These are phyloP conservation scores for Aldabrachelys gigantea DNA, from an alignment of 2,113 vertebrate genomes.

Conservation along the genomic window DNA sequence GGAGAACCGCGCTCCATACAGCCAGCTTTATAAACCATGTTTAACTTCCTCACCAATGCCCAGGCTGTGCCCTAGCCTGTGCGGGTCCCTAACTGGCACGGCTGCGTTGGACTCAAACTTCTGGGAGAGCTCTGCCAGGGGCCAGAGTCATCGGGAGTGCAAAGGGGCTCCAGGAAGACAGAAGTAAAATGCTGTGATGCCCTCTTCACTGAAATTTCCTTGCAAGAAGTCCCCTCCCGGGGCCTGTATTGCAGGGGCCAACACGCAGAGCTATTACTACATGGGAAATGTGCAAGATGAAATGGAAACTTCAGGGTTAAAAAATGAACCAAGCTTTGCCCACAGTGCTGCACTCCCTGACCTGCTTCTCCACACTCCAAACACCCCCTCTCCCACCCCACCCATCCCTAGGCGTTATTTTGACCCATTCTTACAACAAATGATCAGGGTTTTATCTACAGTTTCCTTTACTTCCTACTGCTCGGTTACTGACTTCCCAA, in stretches of 20 bases:
- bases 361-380: not conserved
- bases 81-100: not conserved
- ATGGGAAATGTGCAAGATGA: no score
- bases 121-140: not conserved
- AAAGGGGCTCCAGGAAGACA: not conserved
- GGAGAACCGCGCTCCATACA: not conserved
- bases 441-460: not conserved
- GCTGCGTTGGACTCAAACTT: not conserved
- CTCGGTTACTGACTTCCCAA: not conserved
- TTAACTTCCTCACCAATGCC: not conserved
- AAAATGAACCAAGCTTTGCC: not conserved
- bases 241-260: not conserved
- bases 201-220: not conserved
- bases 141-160: not conserved
- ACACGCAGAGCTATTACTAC: no score
- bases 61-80: not conserved
- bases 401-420: no score
- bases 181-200: not conserved
- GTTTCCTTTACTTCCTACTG: not conserved
- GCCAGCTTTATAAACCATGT: no score
- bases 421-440: not conserved
- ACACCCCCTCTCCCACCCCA: rapidly evolving
- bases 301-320: not conserved
- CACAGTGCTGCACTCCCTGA: not conserved
- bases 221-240: not conserved